Base-by-base conservation (phyloP, 53 echinoderm and acorn worm species). In the Stichopus horrens region DNA sequence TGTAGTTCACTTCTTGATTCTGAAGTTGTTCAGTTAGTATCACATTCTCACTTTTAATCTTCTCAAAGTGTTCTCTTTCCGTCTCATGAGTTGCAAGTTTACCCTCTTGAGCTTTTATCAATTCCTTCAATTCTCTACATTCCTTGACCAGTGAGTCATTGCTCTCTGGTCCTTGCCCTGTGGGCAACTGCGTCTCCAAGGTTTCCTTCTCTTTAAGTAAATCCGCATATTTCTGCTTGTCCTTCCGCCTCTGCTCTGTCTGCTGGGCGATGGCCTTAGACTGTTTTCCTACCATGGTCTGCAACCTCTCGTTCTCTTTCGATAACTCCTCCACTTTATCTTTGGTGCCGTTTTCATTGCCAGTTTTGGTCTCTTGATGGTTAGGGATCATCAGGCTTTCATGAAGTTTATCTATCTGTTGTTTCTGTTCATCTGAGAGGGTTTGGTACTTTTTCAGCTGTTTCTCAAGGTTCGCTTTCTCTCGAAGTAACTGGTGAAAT, bases 201-300 rank as follows among this genome's bases (percentile, higher is more conserved):
- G 23, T 76, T 10, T 96, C 96, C 20, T 83, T 88, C 23, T 96
- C 96, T 23, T 88, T 88, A 4, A 87, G 53, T n/a, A 96, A 83
- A 63, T 93, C 93, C 18, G 90, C 73, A 56, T 90, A 83, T 23
- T 88, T 92, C 86, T 92, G 58, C 77, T 95, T 95, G 14, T 96
- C 92, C 54, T 92, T 93, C 8, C 95, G 85, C 16, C 78, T 91
- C 57, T 93, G 86, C 6, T 96, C 96, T 9, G 92, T 96, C 80
- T 94, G 96, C 76, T 95, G 92, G 11, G 93, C 93, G 19, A 96
- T 95, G 7, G 96, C 94, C 77, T 95, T 93, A 16, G 95, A 95
- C 86, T 96, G 96, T 66, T 96, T 95, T 7, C 68, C 79, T 6
- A 95, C 86, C 86, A 80, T 90, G 53, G 75, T 88, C 75, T 96